Evolutionary conservation across 2,888 invertebrate genomes (phyloP).

Genomic region (Hydroisotoma schaefferi): DNA sequence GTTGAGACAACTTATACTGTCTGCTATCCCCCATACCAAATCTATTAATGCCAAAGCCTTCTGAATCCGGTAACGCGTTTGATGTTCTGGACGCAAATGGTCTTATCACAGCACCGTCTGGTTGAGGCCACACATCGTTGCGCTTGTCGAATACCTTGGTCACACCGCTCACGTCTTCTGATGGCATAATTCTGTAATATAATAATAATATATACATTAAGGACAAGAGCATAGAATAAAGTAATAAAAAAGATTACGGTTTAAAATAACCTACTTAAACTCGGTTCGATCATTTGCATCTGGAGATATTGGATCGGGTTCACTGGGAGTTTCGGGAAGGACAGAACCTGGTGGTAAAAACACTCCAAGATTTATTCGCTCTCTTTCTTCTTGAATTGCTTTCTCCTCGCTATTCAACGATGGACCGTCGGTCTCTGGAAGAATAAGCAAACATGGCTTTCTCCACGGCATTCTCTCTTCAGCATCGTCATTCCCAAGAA

Average conservation of each 20-base stretch:
- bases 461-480: conserved; percentile 76
- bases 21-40: not conserved
- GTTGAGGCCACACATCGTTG: conserved; percentile 77
- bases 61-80: no score
- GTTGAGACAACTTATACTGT: no score
- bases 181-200: conserved; percentile 63
- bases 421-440: conserved; percentile 52
- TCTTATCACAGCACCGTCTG: conserved; percentile 62
- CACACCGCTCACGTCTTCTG: conserved; percentile 81
- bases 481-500: conserved; percentile 60
- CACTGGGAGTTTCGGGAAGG: conserved; percentile 79
- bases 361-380: conserved; percentile 76
- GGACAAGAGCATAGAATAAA: not conserved
- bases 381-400: conserved; percentile 79
- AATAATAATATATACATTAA: not conserved
- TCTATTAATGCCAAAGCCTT: no score
- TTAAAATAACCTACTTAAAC: conserved; percentile 27
- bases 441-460: conserved; percentile 62
- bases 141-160: conserved; percentile 74
- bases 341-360: conserved; percentile 62
- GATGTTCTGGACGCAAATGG: not conserved
- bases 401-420: conserved; percentile 74
- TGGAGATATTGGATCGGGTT: conserved; percentile 70
- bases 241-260: not conserved
- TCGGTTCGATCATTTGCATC: conserved; percentile 17